Evolutionary conservation across 2,888 invertebrate genomes (phyloP).

Genomic region (Nemoura dubitans): DNA sequence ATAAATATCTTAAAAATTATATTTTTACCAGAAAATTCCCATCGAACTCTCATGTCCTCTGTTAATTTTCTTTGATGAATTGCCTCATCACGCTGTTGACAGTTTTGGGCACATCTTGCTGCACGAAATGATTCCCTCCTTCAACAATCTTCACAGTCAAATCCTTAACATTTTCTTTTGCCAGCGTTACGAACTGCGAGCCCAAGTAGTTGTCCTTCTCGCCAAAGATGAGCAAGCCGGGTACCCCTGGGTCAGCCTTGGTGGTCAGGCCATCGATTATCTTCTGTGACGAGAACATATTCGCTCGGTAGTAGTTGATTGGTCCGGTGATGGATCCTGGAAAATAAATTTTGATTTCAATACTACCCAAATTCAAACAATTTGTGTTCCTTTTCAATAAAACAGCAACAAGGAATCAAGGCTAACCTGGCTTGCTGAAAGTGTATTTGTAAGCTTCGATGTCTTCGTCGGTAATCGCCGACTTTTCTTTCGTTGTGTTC

Average conservation of each 20-base stretch:
- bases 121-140: constrained; percentile 65
- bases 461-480: constrained; percentile 60
- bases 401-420: not conserved
- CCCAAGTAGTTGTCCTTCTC: constrained; percentile 62
- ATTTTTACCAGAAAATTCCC: not conserved
- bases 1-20: not conserved
- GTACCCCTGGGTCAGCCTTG: constrained; percentile 54
- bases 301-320: constrained; percentile 68
- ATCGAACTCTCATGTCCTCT: not conserved
- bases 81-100: constrained; percentile 65
- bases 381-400: no score
- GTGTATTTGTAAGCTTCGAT: constrained; percentile 69
- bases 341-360: constrained; percentile 54
- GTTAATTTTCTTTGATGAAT: constrained; percentile 56
- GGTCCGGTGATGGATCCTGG: constrained; percentile 66
- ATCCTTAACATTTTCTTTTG: constrained; percentile 61
- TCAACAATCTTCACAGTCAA: constrained; percentile 62
- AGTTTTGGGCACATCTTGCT: constrained; percentile 65
- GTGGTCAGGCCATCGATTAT: not conserved
- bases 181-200: constrained; percentile 56
- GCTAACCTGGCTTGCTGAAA: constrained; percentile 64
- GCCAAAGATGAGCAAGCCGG: constrained; percentile 62
- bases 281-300: constrained; percentile 56
- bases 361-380: no score
- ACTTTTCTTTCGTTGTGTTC: constrained; percentile 45